phyloP scores from a whole-genome alignment of 1,140 invertebrate species.

The Lepidotrigona ventralis region DNA sequence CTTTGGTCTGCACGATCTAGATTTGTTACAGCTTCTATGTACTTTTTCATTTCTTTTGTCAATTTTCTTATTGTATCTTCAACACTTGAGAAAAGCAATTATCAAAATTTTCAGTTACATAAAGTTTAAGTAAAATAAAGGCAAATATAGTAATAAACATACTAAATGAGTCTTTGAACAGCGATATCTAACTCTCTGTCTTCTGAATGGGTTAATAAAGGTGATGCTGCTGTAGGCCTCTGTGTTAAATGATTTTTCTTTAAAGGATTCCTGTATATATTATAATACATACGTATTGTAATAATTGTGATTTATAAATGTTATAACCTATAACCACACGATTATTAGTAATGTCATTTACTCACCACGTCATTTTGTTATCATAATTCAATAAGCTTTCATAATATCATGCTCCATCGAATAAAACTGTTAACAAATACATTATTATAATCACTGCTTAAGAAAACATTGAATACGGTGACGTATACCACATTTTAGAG shows the following conservation, averaged over 20 bases:
- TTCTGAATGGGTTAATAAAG: constrained; percentile 69
- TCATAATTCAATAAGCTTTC: neutral
- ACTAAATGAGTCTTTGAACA: constrained; percentile 76
- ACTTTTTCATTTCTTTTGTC: constrained; percentile 77
- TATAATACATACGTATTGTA: neutral
- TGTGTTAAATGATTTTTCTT: constrained; percentile 70
- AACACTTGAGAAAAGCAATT: constrained; percentile 62
- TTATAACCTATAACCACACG: neutral
- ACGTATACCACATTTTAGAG: neutral
- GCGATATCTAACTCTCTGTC: constrained; percentile 73
- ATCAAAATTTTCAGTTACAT: neutral
- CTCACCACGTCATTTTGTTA: constrained; percentile 61
- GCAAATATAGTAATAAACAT: constrained; percentile 17
- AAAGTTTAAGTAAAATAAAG: neutral
- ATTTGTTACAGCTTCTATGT: constrained; percentile 68
- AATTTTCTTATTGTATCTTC: constrained; percentile 74
- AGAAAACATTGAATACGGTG: neutral
- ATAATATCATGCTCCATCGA: neutral
- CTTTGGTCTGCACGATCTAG: constrained; percentile 73
- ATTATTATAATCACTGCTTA: neutral
- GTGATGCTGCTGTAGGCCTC: constrained; percentile 72
- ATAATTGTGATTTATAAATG: neutral
- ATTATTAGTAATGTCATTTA: neutral
- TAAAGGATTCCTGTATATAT: constrained; percentile 67
- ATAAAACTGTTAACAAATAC: neutral